Evolutionary conservation across 2,888 invertebrate species (phyloP).

Genomic region (Fragum sueziense): DNA sequence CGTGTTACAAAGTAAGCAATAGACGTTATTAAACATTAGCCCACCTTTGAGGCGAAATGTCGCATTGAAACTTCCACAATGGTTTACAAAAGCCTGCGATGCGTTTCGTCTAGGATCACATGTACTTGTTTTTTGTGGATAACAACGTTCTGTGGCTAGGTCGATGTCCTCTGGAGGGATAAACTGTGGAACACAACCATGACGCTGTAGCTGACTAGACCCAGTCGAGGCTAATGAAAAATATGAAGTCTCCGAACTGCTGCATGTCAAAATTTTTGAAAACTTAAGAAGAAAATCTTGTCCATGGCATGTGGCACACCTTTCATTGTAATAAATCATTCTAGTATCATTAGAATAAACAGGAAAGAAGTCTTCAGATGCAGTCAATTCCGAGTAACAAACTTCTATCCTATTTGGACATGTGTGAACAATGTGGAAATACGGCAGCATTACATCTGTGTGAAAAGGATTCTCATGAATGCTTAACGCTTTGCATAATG

Average conservation of each 20-base stretch:
- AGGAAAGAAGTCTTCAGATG: background rate
- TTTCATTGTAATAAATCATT: background rate
- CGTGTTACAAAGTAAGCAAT: background rate
- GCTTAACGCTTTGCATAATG: background rate
- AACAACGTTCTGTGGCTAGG: background rate
- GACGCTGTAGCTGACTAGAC: background rate
- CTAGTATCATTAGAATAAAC: background rate
- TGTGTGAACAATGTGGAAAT: background rate
- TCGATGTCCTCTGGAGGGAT: background rate
- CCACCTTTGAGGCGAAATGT: background rate
- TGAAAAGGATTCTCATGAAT: background rate
- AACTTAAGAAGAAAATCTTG: background rate
- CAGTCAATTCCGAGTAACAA: background rate
- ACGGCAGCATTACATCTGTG: background rate
- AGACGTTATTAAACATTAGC: background rate
- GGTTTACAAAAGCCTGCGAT: background rate
- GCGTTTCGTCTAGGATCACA: background rate
- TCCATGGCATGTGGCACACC: background rate
- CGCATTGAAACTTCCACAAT: background rate
- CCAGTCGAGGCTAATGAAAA: background rate
- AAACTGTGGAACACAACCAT: background rate
- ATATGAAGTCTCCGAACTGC: background rate
- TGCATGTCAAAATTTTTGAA: background rate
- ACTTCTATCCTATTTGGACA: background rate
- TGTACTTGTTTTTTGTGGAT: background rate